These are phyloP conservation scores for Temnothorax unifasciatus DNA, from an alignment of 2,888 invertebrate species.

Conservation along the genomic window DNA sequence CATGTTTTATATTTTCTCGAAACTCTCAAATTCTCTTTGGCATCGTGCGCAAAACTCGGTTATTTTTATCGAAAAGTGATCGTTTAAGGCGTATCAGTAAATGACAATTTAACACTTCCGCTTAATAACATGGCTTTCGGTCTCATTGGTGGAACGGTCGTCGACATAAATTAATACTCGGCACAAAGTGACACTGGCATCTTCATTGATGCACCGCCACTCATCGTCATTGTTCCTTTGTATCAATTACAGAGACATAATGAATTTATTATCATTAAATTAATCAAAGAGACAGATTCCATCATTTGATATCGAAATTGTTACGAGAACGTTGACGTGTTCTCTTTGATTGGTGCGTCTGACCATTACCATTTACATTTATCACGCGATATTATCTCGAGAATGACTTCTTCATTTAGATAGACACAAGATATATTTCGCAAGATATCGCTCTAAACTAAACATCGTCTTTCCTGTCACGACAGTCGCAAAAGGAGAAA, in stretches of 20 bases:
- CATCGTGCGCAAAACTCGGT: background rate
- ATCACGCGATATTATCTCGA: background rate
- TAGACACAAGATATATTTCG: background rate
- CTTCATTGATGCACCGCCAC: background rate
- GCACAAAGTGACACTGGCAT: background rate
- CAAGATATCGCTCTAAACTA: background rate
- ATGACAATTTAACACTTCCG: constrained; percentile 23
- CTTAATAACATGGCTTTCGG: constrained; percentile 26
- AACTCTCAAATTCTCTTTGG: background rate
- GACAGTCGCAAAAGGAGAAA: background rate
- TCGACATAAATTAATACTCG: constrained; percentile 34
- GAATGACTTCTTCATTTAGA: background rate
- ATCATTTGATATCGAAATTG: background rate
- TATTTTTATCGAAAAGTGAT: constrained; percentile 35
- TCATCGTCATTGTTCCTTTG: background rate
- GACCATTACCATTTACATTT: background rate
- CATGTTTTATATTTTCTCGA: background rate
- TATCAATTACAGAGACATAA: background rate
- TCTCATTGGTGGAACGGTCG: constrained; percentile 27
- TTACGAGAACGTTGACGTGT: background rate
- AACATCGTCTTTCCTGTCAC: background rate
- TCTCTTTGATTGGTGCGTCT: background rate
- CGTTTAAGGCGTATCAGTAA: constrained; percentile 16
- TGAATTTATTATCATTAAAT: background rate
- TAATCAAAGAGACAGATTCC: background rate